Base-by-base conservation (phyloP, 2,113 vertebrate species). In the Origma solitaria region DNA sequence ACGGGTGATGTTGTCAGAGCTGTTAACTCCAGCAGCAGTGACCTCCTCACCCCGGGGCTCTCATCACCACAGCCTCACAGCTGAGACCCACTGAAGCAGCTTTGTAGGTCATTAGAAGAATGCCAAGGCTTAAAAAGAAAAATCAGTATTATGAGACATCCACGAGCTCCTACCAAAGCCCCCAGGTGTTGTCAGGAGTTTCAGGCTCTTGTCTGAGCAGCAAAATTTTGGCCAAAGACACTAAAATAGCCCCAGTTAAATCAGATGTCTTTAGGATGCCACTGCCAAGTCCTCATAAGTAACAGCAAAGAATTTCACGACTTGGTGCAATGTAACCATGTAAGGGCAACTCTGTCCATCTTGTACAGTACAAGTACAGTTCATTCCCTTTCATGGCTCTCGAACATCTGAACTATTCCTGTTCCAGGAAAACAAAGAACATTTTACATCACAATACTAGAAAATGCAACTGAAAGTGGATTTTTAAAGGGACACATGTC, bases 381-480 rank as follows among this genome's bases (percentile, higher is more conserved):
- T 90, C 96, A 91, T 97, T 97, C 93, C 97, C 97, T 97, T 98
- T 97, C 96, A 97, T 97, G 98, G 97, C 82, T 84, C 91, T 96
- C 44, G 17, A 87, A 71, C 86, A 85, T 93, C 84, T 56, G 70
- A 97, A 97, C 95, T 97, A 97, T 97, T 97, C 96, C 81, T 92
- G 95, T 97, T 94, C 47, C 64, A 49, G 86, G 85, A 90, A 94
- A 95, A 88, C 87, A 93, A 92, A 90, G 94, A 82, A 54, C 73
- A 31, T 94, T 95, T 96, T 94, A 88, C 92, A 93, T 61, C 92
- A 84, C 92, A 94, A 92, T 93, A 71, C 60, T 12, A 66, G 82
- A 92, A 95, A 96, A 93, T 37, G 47, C 35, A 49, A 70, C 66
- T 72, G 69, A 40, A 90, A 88, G 80, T 27, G 73, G n/a, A 30